Evolutionary conservation across 2,888 invertebrate species (phyloP).

Genomic region (Loripinus fragilis): DNA sequence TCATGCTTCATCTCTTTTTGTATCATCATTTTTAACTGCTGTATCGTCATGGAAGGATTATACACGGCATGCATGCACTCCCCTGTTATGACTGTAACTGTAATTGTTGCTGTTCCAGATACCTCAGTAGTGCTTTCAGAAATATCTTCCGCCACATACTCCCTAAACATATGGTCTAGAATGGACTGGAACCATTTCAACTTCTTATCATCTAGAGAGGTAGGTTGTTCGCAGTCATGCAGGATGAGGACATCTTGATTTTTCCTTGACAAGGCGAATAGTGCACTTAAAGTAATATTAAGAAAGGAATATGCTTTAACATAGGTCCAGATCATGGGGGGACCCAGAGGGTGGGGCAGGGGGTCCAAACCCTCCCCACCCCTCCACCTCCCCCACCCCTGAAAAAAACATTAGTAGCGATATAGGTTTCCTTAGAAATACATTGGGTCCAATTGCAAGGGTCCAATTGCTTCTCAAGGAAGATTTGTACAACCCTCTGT

Average conservation of each 20-base stretch:
- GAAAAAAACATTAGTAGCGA: too few relatives aligned
- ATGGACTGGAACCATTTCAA: slow-evolving; percentile 53
- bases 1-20: slow-evolving; percentile 50
- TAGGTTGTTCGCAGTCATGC: slow-evolving; percentile 40
- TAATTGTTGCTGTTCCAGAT: slow-evolving; percentile 34
- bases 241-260: slow-evolving; percentile 57
- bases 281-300: slow-evolving; percentile 61
- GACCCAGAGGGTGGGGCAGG: too few relatives aligned
- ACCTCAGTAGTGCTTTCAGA: slow-evolving; percentile 32
- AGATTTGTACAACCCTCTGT: too few relatives aligned
- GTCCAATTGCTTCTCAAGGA: too few relatives aligned
- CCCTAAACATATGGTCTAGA: slow-evolving; percentile 60
- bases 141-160: slow-evolving; percentile 51
- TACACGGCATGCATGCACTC: slow-evolving; percentile 57
- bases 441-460: too few relatives aligned
- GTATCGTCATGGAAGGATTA: slow-evolving; percentile 49
- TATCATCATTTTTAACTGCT: slow-evolving; percentile 54
- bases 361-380: too few relatives aligned
- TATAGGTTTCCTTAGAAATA: too few relatives aligned
- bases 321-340: too few relatives aligned
- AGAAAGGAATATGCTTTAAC: too few relatives aligned
- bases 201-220: slow-evolving; percentile 27
- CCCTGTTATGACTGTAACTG: slow-evolving; percentile 62
- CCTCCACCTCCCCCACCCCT: too few relatives aligned
- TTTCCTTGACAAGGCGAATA: slow-evolving; percentile 42